phyloP scores from a whole-genome alignment of 2,113 vertebrate genomes.

The Hippoglossus stenolepis region DNA sequence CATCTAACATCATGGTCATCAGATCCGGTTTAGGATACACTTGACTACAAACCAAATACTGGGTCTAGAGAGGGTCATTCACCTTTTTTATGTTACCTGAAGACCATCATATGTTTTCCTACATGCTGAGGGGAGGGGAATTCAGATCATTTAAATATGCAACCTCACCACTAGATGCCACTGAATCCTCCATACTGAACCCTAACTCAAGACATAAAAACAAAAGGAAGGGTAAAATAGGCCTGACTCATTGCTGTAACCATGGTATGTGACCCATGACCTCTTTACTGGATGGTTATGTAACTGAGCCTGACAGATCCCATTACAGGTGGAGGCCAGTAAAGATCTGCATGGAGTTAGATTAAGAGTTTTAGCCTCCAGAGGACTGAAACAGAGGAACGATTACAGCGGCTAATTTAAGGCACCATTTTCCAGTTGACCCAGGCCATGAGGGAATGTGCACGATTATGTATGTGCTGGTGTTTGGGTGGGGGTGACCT shows the following conservation, averaged over 20 bases:
- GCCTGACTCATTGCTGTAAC: not conserved
- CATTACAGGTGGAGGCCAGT: slow-evolving; percentile 26
- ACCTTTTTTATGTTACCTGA: too few species aligned
- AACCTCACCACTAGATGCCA: not conserved
- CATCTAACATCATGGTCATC: too few species aligned
- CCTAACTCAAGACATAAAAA: not conserved
- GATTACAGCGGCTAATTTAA: slow-evolving; percentile 2
- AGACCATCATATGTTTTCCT: not conserved
- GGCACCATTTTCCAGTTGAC: not conserved
- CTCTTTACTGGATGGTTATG: not conserved
- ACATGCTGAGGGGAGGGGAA: too few species aligned
- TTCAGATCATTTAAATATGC: not conserved
- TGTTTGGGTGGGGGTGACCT: not conserved
- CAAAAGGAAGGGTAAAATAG: not conserved
- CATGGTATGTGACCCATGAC: not conserved
- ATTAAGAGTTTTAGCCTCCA: slow-evolving; percentile 11
- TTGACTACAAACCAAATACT: too few species aligned
- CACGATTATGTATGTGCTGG: not conserved
- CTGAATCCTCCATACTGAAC: not conserved
- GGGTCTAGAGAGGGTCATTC: too few species aligned
- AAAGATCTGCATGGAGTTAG: not conserved
- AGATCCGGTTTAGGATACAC: too few species aligned
- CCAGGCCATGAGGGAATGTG: not conserved
- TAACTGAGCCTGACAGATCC: slow-evolving; percentile 16
- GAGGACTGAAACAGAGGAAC: not conserved